Evolutionary conservation across 2,113 vertebrate genomes (phyloP), one percentile per base, ranked within the genome.

Genomic region (Neotoma lepida): DNA sequence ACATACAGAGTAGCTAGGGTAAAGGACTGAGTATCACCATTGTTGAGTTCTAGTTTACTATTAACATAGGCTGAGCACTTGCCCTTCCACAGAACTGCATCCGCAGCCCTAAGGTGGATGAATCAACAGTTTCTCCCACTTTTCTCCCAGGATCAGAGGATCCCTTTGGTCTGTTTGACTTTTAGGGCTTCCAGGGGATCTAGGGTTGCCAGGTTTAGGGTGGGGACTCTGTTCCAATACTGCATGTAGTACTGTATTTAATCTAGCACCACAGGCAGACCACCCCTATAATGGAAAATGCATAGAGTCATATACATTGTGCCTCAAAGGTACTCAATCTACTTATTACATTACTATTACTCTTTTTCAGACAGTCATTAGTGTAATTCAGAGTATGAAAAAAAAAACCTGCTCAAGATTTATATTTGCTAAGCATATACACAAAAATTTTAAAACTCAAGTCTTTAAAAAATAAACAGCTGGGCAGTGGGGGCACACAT

Each of bases 191-290:
- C 39, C 4, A 10, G 12, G n/a, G 44, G 54, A 73, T 64, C 2
- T 13, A 61, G 13, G 12, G 24, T 78, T 84, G 63, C 26, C 41
- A 68, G 61, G 56, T 44, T 74, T 33, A 14, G 2, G 22, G 2
- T 17, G 14, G 15, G 51, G 44, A 12, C 64, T 1, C 17, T 24
- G 49, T 73, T 76, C 61, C 46, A 73, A 89, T 24, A 58, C 10
- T 58, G 86, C 73, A 84, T 35, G 81, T 54, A 33, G 89, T 63
- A 77, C 39, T 80, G 49, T 77, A 74, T 77, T 96, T 94, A 94
- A 54, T 54, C 41, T 58, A 74, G 46, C 80, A 82, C 51, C 54
- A 5, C 39, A 63, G 24, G 41, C 44, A 2, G 61, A 26, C 39
- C 12, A 17, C 41, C 30, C 18, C 68, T 74, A 51, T 17, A 54